Evolutionary conservation across 2,113 vertebrate genomes (phyloP).

Genomic region (Alosa alosa): DNA sequence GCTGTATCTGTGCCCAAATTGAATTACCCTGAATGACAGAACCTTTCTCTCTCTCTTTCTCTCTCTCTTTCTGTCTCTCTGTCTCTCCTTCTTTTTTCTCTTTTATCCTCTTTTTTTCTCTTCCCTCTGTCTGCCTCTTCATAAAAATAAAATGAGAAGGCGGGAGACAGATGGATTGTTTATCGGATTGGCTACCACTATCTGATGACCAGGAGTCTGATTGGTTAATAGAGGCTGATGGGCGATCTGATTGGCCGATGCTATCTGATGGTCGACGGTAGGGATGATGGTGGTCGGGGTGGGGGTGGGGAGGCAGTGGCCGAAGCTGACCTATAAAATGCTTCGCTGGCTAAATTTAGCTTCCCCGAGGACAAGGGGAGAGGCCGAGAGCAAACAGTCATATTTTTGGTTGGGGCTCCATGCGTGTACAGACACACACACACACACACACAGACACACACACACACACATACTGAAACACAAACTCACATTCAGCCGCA

Average conservation of each 20-base stretch:
- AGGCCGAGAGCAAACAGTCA: constrained; percentile 36
- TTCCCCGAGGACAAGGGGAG: constrained; percentile 35
- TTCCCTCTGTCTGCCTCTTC: constrained; percentile 23
- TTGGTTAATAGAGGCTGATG: constrained; percentile 34
- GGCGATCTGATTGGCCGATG: constrained; percentile 25
- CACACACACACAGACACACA: constrained; percentile 3
- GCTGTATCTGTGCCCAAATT: constrained; percentile 28
- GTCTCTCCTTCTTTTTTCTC: constrained; percentile 22
- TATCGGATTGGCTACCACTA: constrained; percentile 34
- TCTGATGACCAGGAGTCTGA: constrained; percentile 29
- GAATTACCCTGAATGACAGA: constrained; percentile 29
- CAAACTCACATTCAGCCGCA: background rate
- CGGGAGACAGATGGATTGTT: constrained; percentile 27
- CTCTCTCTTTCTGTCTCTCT: background rate
- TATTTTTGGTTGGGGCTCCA: background rate
- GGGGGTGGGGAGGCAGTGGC: background rate
- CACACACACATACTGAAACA: background rate
- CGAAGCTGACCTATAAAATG: background rate
- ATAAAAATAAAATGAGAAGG: constrained; percentile 15
- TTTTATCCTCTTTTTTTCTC: background rate
- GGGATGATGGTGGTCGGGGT: background rate
- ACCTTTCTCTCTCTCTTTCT: constrained; percentile 23
- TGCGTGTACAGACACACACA: constrained; percentile 39
- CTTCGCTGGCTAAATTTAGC: background rate
- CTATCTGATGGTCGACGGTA: constrained; percentile 7